These are phyloP conservation scores for Cladopsammia gracilis DNA, from an alignment of 64 coral and sea anemone genomes.

Conservation along the genomic window DNA sequence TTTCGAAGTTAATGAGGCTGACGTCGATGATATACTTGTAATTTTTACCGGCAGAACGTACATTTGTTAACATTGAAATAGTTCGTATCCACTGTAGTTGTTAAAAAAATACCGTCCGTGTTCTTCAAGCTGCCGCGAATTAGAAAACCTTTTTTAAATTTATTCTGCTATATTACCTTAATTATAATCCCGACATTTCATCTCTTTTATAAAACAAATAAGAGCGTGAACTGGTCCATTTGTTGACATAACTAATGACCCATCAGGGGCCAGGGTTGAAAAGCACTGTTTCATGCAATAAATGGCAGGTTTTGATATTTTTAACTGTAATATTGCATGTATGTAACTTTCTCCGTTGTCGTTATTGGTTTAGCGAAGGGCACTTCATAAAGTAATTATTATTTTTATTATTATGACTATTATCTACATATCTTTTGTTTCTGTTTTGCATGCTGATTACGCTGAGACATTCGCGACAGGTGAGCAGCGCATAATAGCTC, in stretches of 20 bases:
- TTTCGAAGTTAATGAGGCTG: background rate
- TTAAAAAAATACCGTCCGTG: no score
- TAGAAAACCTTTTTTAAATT: background rate
- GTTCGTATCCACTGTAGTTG: no score
- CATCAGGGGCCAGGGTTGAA: background rate
- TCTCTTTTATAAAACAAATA: background rate
- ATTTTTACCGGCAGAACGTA: background rate
- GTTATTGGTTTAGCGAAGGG: no score
- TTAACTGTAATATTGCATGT: no score
- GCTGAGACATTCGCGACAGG: slow-evolving; percentile 7
- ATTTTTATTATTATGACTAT: no score
- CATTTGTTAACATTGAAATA: background rate
- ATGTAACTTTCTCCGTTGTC: no score
- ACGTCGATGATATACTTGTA: background rate
- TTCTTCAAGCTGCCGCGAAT: no score
- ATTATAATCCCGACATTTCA: no score
- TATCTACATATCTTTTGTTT: background rate
- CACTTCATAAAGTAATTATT: no score
- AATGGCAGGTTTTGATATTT: background rate
- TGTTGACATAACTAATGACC: background rate
- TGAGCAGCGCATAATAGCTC: background rate
- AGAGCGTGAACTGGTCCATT: no score
- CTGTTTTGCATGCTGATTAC: background rate
- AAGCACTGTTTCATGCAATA: background rate
- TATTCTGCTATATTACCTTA: no score